Percentiles rank a stretch among this genome's conserved stretches.
phyloP scores from a whole-genome alignment of 2,113 vertebrate species.

The Pseudolaguvia tuberculata region DNA sequence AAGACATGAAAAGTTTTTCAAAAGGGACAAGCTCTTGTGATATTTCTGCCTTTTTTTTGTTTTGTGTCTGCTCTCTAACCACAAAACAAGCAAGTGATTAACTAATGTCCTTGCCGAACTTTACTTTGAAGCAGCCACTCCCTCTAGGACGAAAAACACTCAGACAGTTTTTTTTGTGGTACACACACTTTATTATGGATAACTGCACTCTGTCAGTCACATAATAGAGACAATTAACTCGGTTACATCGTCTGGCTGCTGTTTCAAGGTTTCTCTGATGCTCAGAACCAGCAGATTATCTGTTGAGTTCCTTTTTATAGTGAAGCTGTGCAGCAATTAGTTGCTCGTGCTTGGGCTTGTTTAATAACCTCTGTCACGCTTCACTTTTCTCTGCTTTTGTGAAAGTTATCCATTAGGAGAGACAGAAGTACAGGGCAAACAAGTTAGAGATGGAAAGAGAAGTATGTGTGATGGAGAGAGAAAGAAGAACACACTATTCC shows the following conservation, averaged over 20 bases:
- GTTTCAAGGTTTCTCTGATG: slow-evolving; percentile 53
- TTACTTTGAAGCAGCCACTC: slow-evolving; percentile 2
- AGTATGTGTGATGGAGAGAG: no score
- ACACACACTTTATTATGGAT: not conserved
- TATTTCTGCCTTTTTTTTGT: not conserved
- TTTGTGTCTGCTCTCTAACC: not conserved
- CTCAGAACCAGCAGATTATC: slow-evolving; percentile 66
- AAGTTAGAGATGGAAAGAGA: no score
- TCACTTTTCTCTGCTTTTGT: slow-evolving; percentile 12
- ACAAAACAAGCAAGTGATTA: not conserved
- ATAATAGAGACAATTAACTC: slow-evolving; percentile 69
- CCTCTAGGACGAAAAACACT: not conserved
- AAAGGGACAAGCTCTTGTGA: not conserved
- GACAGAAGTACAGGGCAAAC: not conserved
- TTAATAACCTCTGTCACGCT: slow-evolving; percentile 43
- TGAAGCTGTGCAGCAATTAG: slow-evolving; percentile 56
- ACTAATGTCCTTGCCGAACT: not conserved
- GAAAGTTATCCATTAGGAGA: slow-evolving; percentile 15
- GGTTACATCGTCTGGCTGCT: slow-evolving; percentile 53
- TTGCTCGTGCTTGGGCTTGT: slow-evolving; percentile 56
- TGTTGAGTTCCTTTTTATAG: slow-evolving; percentile 58
- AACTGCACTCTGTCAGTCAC: slow-evolving; percentile 55
- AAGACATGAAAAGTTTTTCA: no score
- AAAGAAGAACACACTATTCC: not conserved
- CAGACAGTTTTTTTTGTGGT: no score